A percentile compares a stretch with the other conserved stretches of the same genome.
phyloP scores from a whole-genome alignment of 2,797 vertebrate species.

The Agapornis canus region DNA sequence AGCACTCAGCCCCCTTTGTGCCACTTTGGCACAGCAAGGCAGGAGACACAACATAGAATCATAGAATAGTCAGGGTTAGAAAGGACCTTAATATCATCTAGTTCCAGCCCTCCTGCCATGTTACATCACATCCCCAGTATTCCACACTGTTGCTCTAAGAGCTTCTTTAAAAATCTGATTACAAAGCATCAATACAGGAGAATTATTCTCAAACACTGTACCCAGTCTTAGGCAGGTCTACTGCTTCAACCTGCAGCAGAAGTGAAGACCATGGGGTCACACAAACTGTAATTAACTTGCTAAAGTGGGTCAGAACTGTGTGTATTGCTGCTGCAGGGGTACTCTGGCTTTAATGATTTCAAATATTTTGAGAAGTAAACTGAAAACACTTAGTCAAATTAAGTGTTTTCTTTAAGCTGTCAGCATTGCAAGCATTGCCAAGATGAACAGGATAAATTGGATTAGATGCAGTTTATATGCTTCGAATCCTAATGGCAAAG shows the following conservation, averaged over 20 bases:
- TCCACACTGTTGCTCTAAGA: background rate
- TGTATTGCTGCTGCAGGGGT: slow-evolving; percentile 4
- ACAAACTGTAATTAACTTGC: slow-evolving; percentile 23
- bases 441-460: slow-evolving; percentile 65
- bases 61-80: background rate
- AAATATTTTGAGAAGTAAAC: slow-evolving; percentile 68
- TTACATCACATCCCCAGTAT: background rate
- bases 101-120: background rate
- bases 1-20: background rate
- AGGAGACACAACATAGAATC: background rate
- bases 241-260: background rate
- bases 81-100: background rate
- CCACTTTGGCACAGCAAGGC: accelerated
- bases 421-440: slow-evolving; percentile 35
- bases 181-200: background rate
- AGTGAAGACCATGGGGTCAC: background rate
- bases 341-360: slow-evolving; percentile 45
- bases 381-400: slow-evolving; percentile 67
- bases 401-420: slow-evolving; percentile 69
- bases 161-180: background rate
- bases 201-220: background rate
- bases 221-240: background rate
- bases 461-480: slow-evolving; percentile 65
- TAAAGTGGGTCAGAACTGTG: slow-evolving; percentile 32
- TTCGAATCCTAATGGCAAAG: slow-evolving; percentile 43